Evolutionary conservation across 2,888 invertebrate species (phyloP).

Genomic region (Drosophila macrospina): DNA sequence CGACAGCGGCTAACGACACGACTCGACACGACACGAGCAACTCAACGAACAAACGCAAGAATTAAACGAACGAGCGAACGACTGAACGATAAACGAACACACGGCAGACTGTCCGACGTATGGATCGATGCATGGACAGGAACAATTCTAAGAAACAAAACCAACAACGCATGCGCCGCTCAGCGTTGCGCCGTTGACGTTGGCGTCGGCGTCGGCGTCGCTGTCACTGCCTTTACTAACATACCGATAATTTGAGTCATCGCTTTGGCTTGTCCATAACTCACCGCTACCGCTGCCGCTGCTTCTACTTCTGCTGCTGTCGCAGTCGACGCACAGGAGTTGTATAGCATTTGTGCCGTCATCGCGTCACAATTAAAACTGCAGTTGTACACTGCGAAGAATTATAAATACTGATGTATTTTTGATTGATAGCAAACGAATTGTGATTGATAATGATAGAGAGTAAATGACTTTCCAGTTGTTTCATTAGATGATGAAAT

Average conservation of each 20-base stretch:
- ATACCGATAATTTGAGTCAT: constrained; percentile 73
- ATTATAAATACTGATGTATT: background rate
- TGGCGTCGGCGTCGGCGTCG: background rate
- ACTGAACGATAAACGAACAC: background rate
- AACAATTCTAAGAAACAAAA: constrained; percentile 46
- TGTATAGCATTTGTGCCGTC: constrained; percentile 32
- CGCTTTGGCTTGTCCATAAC: constrained; percentile 49
- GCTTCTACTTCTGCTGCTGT: background rate
- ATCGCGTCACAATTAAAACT: constrained; percentile 21
- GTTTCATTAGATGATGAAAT: too few relatives aligned
- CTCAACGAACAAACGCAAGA: constrained; percentile 11
- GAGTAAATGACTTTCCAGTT: too few relatives aligned
- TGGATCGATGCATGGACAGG: constrained; percentile 24
- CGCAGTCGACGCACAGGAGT: constrained; percentile 34
- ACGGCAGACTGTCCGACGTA: background rate
- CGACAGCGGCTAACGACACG: constrained; percentile 6
- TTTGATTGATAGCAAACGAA: too few relatives aligned
- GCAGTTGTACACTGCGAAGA: constrained; percentile 35
- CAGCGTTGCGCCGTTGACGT: constrained; percentile 9
- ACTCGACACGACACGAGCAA: constrained; percentile 9
- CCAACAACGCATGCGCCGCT: constrained; percentile 50
- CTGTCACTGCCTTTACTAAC: constrained; percentile 27
- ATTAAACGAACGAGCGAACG: background rate
- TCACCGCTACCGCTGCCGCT: constrained; percentile 39
- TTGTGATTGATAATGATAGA: too few relatives aligned